Percentiles rank a stretch among this genome's conserved stretches.
Conservation (phyloP, 2,113 vertebrate genomes). For the Acanthisitta chloris region DNA sequence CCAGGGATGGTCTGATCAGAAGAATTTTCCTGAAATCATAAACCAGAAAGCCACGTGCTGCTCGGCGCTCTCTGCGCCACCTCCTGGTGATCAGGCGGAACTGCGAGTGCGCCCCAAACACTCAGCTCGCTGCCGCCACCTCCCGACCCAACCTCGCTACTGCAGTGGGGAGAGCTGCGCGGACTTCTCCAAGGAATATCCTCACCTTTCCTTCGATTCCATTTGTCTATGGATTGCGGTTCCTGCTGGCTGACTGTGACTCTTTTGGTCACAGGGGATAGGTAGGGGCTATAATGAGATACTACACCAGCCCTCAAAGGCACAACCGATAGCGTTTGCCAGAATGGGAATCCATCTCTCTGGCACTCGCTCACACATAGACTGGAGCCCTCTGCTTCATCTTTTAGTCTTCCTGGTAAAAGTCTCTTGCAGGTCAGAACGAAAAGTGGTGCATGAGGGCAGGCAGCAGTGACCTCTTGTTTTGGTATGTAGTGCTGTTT, state of each 20-base stretch:
- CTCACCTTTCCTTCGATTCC: too few species aligned
- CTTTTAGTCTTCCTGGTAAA: neutral
- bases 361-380: neutral
- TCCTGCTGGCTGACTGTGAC: neutral
- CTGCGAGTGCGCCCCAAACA: too few species aligned
- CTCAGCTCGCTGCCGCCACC: too few species aligned
- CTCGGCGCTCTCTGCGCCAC: too few species aligned
- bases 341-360: neutral
- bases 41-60: too few species aligned
- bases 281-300: neutral
- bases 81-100: too few species aligned
- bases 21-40: constrained; percentile 82
- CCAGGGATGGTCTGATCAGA: constrained; percentile 89
- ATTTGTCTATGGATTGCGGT: too few species aligned
- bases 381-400: neutral
- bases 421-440: neutral
- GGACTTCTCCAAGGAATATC: too few species aligned
- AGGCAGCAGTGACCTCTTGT: neutral
- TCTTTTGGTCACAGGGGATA: neutral
- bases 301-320: neutral
- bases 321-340: neutral
- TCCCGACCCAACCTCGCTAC: too few species aligned
- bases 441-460: neutral
- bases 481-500: constrained; percentile 7
- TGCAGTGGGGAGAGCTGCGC: too few species aligned